A percentile compares a stretch with the other conserved stretches of the same genome.
These are phyloP conservation scores for Salarias fasciatus DNA, from an alignment of 2,797 vertebrate species.

Conservation along the genomic window DNA sequence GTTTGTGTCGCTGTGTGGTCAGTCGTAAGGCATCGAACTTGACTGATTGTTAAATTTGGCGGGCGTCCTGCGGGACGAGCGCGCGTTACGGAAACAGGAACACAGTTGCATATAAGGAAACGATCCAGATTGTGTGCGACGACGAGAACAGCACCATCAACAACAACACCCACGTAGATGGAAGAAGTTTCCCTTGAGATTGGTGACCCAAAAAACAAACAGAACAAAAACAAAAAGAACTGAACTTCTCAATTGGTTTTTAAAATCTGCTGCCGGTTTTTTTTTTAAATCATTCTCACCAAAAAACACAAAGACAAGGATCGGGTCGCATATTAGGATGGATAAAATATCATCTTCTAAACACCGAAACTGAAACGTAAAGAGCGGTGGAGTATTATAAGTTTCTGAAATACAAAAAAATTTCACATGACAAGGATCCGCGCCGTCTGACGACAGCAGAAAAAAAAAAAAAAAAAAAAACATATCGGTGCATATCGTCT, in stretches of 20 bases:
- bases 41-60: slow-evolving; percentile 40
- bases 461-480: too few relatives aligned
- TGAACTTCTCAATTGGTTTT: background rate
- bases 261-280: slow-evolving; percentile 53
- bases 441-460: slow-evolving; percentile 42
- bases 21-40: slow-evolving; percentile 69
- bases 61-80: slow-evolving; percentile 46
- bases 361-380: slow-evolving; percentile 41
- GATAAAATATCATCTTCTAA: slow-evolving; percentile 34
- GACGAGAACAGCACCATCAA: slow-evolving; percentile 68
- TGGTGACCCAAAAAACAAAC: slow-evolving; percentile 34
- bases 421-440: slow-evolving; percentile 69
- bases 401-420: slow-evolving; percentile 75
- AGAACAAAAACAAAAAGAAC: too few relatives aligned
- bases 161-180: slow-evolving; percentile 63
- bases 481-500: slow-evolving; percentile 72
- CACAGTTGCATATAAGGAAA: slow-evolving; percentile 82
- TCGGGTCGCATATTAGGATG: slow-evolving; percentile 40
- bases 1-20: slow-evolving; percentile 29
- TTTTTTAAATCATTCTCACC: slow-evolving; percentile 51
- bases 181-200: slow-evolving; percentile 62
- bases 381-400: slow-evolving; percentile 51
- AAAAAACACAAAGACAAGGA: slow-evolving; percentile 50
- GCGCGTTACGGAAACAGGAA: slow-evolving; percentile 45
- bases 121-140: slow-evolving; percentile 67